These are phyloP conservation scores for Helicolenus hilgendorfi DNA, from an alignment of 2,797 vertebrate genomes.

Conservation along the genomic window DNA sequence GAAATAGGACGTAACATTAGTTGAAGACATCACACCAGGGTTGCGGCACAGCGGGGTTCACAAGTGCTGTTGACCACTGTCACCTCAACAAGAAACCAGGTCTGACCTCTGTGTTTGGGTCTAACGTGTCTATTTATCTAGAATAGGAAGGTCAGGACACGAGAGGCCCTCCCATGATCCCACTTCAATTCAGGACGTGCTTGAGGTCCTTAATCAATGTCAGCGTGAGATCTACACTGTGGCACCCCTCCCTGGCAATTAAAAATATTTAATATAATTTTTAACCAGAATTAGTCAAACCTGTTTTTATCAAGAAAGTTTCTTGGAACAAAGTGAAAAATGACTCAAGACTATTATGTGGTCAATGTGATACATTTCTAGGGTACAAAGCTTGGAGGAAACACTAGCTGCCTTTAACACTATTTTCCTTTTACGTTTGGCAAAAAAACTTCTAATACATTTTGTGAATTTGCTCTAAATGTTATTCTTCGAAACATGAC, in stretches of 20 bases:
- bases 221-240: not conserved
- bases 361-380: not conserved
- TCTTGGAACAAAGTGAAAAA: not conserved
- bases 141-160: not conserved
- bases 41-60: not conserved
- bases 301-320: slow-evolving; percentile 7
- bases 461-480: not conserved
- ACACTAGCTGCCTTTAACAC: not conserved
- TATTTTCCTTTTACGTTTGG: not conserved
- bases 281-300: not conserved
- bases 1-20: not conserved
- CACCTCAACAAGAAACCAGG: not conserved
- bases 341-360: not conserved
- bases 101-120: not conserved
- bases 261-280: not conserved
- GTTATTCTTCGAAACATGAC: not conserved
- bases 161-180: not conserved
- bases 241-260: not conserved
- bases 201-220: slow-evolving; percentile 3
- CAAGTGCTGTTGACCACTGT: not conserved
- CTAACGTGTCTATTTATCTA: not conserved
- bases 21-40: not conserved
- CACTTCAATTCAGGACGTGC: not conserved
- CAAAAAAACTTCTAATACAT: not conserved
- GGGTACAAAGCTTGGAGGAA: not conserved